These are phyloP conservation scores for Anoplophora glabripennis DNA, from an alignment of 1,140 invertebrate genomes.

Conservation along the genomic window DNA sequence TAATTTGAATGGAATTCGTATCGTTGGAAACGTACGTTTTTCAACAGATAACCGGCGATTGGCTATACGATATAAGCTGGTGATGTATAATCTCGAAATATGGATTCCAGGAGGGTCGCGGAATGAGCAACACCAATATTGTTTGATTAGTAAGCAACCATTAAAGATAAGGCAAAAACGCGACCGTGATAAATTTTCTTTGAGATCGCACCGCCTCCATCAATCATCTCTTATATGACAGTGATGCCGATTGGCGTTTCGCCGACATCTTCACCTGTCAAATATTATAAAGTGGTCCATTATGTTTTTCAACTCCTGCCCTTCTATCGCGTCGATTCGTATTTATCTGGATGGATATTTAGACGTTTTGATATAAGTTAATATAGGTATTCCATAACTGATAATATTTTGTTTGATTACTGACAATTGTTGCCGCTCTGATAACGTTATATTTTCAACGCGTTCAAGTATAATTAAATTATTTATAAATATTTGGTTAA, in stretches of 20 bases:
- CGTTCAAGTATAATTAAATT: background rate
- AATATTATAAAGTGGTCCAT: constrained; percentile 7
- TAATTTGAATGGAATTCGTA: no score
- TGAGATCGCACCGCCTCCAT: constrained; percentile 30
- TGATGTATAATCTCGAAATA: no score
- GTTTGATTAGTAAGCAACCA: no score
- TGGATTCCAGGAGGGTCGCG: no score
- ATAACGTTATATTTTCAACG: constrained; percentile 12
- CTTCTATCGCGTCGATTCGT: background rate
- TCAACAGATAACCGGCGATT: no score
- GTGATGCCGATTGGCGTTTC: constrained; percentile 27
- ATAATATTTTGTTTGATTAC: constrained; percentile 18
- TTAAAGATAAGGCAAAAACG: no score
- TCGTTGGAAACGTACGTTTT: no score
- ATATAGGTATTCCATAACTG: constrained; percentile 19
- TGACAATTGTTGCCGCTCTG: constrained; percentile 11
- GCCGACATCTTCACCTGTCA: constrained; percentile 37
- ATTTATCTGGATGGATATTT: background rate
- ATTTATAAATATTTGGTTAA: constrained; percentile 8
- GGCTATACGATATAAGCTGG: no score
- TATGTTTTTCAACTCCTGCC: background rate
- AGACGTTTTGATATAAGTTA: constrained; percentile 12
- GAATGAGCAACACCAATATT: no score
- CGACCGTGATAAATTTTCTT: constrained; percentile 21
- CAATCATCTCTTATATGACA: constrained; percentile 32